Evolutionary conservation across 2,797 vertebrate genomes (phyloP).

Genomic region (Amblyraja radiata): DNA sequence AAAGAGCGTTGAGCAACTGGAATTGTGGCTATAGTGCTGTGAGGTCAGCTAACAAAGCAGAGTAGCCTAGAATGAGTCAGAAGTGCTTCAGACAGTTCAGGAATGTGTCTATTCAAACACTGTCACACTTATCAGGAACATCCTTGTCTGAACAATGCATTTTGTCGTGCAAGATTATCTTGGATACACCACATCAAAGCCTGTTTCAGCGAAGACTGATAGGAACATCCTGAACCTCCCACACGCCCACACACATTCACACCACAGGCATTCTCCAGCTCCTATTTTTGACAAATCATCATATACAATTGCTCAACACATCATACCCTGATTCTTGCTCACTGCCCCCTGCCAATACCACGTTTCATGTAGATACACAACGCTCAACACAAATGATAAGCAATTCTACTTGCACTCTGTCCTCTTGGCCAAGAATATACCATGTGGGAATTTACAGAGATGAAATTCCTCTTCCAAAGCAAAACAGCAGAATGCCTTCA

Average conservation of each 20-base stretch:
- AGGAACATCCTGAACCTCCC: not conserved
- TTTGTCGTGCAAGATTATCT: constrained; percentile 14
- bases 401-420: not conserved
- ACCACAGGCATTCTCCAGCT: constrained; percentile 13
- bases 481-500: not conserved
- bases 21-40: not conserved
- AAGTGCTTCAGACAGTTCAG: constrained; percentile 24
- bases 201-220: not conserved
- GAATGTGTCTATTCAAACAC: constrained; percentile 34
- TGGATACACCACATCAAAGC: constrained; percentile 16
- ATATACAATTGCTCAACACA: not conserved
- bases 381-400: not conserved
- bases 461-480: not conserved
- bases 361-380: not conserved
- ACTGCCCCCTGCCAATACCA: not conserved
- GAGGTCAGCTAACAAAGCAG: not conserved
- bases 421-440: not conserved
- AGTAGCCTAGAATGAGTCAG: constrained; percentile 1
- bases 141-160: constrained; percentile 19
- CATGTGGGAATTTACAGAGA: not conserved
- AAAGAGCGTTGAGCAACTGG: not conserved
- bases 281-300: not conserved
- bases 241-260: not conserved
- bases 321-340: not conserved
- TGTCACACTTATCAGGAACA: not conserved